Evolutionary conservation across 1,140 invertebrate species (phyloP).

Genomic region (Lineus longissimus): DNA sequence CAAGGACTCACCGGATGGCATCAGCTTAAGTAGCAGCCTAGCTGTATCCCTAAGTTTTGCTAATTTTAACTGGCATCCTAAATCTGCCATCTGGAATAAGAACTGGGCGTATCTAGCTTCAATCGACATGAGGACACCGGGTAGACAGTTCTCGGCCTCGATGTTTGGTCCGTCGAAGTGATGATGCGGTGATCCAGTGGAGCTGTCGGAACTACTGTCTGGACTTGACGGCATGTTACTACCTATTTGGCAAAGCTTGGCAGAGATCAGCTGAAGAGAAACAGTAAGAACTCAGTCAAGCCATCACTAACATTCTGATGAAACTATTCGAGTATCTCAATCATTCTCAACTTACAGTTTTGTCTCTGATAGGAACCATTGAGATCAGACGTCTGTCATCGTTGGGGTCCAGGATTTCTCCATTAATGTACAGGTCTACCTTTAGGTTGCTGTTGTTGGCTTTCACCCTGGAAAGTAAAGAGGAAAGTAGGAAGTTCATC

Average conservation of each 20-base stretch:
- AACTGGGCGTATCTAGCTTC: conserved; percentile 78
- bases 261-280: conserved; percentile 68
- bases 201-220: conserved; percentile 82
- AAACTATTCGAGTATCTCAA: too few species aligned
- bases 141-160: conserved; percentile 82
- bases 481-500: too few species aligned
- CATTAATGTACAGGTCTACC: conserved; percentile 85
- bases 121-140: conserved; percentile 81
- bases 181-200: conserved; percentile 62
- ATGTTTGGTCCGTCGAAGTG: conserved; percentile 68
- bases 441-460: conserved; percentile 61
- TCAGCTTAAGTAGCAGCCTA: conserved; percentile 78
- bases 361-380: conserved; percentile 83
- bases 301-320: too few species aligned
- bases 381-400: conserved; percentile 86
- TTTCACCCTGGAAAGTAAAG: conserved; percentile 48
- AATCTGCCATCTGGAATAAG: conserved; percentile 84
- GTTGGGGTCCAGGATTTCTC: conserved; percentile 78
- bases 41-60: conserved; percentile 79
- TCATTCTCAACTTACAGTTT: conserved; percentile 65
- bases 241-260: conserved; percentile 76
- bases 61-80: conserved; percentile 78
- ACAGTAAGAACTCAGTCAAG: too few species aligned
- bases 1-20: conserved; percentile 74
- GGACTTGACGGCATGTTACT: conserved; percentile 81